Base-by-base conservation (phyloP, 2,113 vertebrate species). In the Pyxicephalus adspersus region DNA sequence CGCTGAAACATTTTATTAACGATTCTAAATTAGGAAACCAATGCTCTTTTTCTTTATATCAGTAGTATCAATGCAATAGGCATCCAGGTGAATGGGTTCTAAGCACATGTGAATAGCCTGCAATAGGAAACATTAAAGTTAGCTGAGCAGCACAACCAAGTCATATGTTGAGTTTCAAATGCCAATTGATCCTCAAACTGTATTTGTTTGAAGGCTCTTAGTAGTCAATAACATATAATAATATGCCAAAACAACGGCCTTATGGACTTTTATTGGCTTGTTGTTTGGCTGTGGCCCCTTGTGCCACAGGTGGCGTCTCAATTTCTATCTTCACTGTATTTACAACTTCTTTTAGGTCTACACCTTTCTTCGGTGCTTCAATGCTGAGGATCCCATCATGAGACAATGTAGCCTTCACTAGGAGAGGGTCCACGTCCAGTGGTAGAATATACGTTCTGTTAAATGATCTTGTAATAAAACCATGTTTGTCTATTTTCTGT, bases 401-500 rank as follows among this genome's bases (percentile, higher is more conserved):
- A 67, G 94, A 93, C 84, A 96, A 82, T 0, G 89, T 90, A 3
- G 94, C 92, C 19, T 89, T 92, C 64, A 96, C 89, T 60, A 94
- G 85, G 80, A 95, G 83, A 22, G 95, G 94, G 57, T 95, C 93
- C 0, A 93, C 95, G 26, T 95, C 95, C 31, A 94, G 86, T 0
- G 95, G 95, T 54, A 96, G 91, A 83, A 96, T 89, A 34, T 95
- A 96, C 70, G 94, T 95, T 85, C 95, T 93, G 80, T 92, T 95
- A 86, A 96, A 96, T 84, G 95, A 92, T 4, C 95, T 86, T 63
- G 93, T 88, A 83, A 96, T 84, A 77, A 96, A 96, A 65, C 95
- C 95, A 0, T 96, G 95, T 57, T 91, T 90, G 38, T 96, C 95
- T 4, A 91, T 86, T 70, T 90, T 92, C 89, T 96, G 95, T 0